Evolutionary conservation across 2,888 invertebrate genomes (phyloP).

Genomic region (Helleia helle): DNA sequence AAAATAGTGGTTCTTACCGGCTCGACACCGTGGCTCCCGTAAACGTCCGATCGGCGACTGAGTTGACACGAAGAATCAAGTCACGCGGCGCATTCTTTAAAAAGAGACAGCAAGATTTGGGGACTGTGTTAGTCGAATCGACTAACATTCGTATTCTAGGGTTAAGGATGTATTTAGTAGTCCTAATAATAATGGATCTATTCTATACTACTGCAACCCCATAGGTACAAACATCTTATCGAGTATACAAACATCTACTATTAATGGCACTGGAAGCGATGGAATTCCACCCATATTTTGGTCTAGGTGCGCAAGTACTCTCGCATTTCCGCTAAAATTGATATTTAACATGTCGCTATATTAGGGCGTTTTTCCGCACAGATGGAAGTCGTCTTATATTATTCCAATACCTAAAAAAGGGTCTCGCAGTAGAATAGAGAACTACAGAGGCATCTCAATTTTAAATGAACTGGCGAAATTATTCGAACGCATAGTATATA

Average conservation of each 20-base stretch:
- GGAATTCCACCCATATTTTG: not conserved
- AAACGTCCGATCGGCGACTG: too few relatives aligned
- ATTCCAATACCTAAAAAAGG: conserved; percentile 3
- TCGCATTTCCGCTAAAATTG: not conserved
- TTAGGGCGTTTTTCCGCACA: not conserved
- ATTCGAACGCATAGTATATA: not conserved
- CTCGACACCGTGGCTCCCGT: too few relatives aligned
- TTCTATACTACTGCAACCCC: not conserved
- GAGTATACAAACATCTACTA: not conserved
- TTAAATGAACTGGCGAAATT: not conserved
- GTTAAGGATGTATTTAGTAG: not conserved
- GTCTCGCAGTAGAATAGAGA: not conserved
- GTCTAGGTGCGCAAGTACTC: not conserved
- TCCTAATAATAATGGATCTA: not conserved
- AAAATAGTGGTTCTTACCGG: too few relatives aligned
- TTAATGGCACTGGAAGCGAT: not conserved
- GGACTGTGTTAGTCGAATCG: too few relatives aligned
- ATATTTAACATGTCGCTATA: not conserved
- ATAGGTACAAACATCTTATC: not conserved
- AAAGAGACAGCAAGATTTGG: too few relatives aligned
- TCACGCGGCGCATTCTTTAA: too few relatives aligned
- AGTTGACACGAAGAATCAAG: too few relatives aligned
- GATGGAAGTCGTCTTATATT: not conserved
- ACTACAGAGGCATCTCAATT: not conserved
- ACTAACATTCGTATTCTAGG: too few relatives aligned